These are phyloP conservation scores for Salvelinus fontinalis DNA, from an alignment of 2,113 vertebrate species.

Conservation along the genomic window DNA sequence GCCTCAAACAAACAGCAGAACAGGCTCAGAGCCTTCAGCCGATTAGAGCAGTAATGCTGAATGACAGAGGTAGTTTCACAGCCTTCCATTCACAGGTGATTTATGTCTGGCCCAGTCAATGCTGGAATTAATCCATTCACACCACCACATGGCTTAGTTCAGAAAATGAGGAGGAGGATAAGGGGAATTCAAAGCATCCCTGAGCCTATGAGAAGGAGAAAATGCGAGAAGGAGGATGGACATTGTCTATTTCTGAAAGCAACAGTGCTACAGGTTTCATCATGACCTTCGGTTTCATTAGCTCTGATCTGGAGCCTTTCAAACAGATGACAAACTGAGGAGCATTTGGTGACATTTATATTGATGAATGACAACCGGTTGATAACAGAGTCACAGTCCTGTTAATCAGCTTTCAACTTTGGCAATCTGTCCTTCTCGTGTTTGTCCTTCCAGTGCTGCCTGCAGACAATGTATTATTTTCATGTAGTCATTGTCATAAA, in stretches of 20 bases:
- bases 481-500: no score
- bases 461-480: no score
- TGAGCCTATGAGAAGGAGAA: constrained; percentile 3
- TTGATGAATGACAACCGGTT: background rate
- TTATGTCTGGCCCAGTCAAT: constrained; percentile 40
- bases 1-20: constrained; percentile 10
- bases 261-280: constrained; percentile 38
- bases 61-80: constrained; percentile 49
- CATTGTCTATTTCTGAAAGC: constrained; percentile 5
- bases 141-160: constrained; percentile 33
- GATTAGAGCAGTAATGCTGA: constrained; percentile 49
- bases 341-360: background rate
- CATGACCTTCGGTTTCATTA: background rate
- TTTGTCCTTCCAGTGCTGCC: no score
- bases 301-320: no score
- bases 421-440: no score
- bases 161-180: constrained; percentile 25
- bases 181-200: constrained; percentile 40
- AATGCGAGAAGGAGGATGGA: constrained; percentile 21
- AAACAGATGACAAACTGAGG: background rate
- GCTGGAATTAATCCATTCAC: constrained; percentile 46
- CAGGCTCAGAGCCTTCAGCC: constrained; percentile 12
- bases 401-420: no score
- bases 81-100: constrained; percentile 40
- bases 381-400: no score